These are phyloP conservation scores for Xyliphius kryptos DNA, from an alignment of 2,113 vertebrate genomes.

Conservation along the genomic window DNA sequence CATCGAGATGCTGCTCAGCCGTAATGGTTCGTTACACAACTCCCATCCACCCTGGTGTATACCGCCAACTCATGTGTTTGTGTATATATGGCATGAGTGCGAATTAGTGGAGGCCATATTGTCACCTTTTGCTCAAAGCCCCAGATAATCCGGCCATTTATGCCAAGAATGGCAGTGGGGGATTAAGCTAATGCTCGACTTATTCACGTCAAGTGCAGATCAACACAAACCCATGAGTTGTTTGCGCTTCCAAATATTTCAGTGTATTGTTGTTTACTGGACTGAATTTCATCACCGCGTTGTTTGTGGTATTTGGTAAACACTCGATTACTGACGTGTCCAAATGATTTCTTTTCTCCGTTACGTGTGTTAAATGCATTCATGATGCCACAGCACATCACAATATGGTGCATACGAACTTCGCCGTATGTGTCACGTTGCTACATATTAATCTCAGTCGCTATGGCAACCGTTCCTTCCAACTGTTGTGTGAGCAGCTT, in stretches of 20 bases:
- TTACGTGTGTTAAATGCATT: background rate
- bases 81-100: background rate
- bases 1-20: too few species aligned
- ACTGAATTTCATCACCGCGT: too few species aligned
- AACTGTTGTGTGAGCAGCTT: background rate
- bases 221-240: background rate
- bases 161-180: background rate
- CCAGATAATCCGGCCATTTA: slow-evolving; percentile 7
- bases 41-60: background rate
- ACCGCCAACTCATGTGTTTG: background rate
- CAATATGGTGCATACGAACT: background rate
- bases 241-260: background rate
- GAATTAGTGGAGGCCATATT: slow-evolving; percentile 10
- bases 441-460: slow-evolving; percentile 16
- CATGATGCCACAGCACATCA: background rate
- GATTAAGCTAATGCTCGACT: background rate
- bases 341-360: background rate
- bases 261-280: too few species aligned
- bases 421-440: background rate
- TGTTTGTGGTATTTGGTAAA: too few species aligned
- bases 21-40: too few species aligned
- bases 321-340: background rate
- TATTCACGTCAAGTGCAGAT: background rate
- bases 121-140: slow-evolving; percentile 17
- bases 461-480: slow-evolving; percentile 30